Base-by-base conservation (phyloP, 1,140 invertebrate species). In the Drosophila murphyi region DNA sequence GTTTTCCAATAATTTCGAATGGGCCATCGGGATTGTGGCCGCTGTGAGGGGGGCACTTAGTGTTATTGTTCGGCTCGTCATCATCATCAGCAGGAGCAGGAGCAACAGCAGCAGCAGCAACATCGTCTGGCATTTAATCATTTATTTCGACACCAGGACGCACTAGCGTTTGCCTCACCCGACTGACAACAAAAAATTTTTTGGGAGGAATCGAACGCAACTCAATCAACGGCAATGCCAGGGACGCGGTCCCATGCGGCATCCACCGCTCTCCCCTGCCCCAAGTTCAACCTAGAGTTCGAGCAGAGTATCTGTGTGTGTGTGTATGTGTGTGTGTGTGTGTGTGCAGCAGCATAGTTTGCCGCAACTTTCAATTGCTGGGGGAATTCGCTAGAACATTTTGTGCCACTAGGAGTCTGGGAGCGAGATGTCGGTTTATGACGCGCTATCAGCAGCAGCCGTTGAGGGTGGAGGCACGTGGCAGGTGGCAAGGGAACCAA, bases 1-100 rank as follows among this genome's bases (percentile, higher is more conserved):
- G 85, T 85, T 85, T 85, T 85, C 77, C 81, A 85, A 85, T 85
- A 73, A 85, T 80, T 85, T 85, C 69, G 48, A 68, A 51, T 61
- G 39, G 59, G 39, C 37, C 62, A 57, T 37, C 41, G 50, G 12
- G 55, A 52, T 29, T 41, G 3, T 6, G 29, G 20, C 20, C 3
- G 35, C 20, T 20, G 20, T 20, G 35, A 41, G 43, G 8, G 20
- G 41, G 57, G 39, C 32, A 59, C 10, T 43, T 35, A 34, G 37
- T 43, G 43, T 47, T 52, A 60, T 20, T 39, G 39, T 12, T 31
- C 29, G 20, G 52, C 32, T 39, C n/a, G 65, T n/a, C 20, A 29
- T 20, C 35, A 20, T 32, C 10, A 41, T 3, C 7, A 41, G 10
- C 39, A n/a, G 39, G 10, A 43, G 4, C 20, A 10, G 12, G 7